These are phyloP conservation scores for Leucania comma DNA, from an alignment of 2,888 invertebrate genomes.

Conservation along the genomic window DNA sequence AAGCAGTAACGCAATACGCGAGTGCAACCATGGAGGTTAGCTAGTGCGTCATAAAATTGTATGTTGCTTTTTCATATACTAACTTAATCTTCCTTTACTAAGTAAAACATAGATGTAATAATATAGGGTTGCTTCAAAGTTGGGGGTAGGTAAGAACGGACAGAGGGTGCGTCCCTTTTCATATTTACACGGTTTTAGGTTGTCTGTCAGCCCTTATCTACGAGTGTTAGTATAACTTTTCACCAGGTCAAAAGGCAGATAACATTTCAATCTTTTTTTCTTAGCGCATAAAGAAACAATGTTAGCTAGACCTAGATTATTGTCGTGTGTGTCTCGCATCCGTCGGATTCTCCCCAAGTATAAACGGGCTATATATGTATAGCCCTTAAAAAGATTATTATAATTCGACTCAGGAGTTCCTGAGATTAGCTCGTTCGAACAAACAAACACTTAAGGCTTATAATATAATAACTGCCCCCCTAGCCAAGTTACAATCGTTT, in stretches of 20 bases:
- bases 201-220: slow-evolving; percentile 47
- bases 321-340: too few species aligned
- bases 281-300: background rate
- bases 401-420: too few species aligned
- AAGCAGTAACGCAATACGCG: too few species aligned
- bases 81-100: slow-evolving; percentile 30
- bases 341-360: too few species aligned
- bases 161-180: slow-evolving; percentile 37
- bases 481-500: too few species aligned
- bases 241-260: slow-evolving; percentile 44
- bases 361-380: too few species aligned
- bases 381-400: too few species aligned
- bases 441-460: too few species aligned
- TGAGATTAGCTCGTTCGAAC: too few species aligned
- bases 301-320: background rate
- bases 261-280: slow-evolving; percentile 18
- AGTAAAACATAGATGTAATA: slow-evolving; percentile 23
- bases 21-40: too few species aligned
- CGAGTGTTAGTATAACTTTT: slow-evolving; percentile 48
- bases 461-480: too few species aligned
- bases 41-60: background rate
- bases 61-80: slow-evolving; percentile 22
- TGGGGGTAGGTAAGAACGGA: slow-evolving; percentile 12
- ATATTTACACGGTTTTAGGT: slow-evolving; percentile 49
- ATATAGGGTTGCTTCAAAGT: slow-evolving; percentile 8